Evolutionary conservation across 2,888 invertebrate genomes (phyloP).

Genomic region (Hirtodrosophila cameraria): DNA sequence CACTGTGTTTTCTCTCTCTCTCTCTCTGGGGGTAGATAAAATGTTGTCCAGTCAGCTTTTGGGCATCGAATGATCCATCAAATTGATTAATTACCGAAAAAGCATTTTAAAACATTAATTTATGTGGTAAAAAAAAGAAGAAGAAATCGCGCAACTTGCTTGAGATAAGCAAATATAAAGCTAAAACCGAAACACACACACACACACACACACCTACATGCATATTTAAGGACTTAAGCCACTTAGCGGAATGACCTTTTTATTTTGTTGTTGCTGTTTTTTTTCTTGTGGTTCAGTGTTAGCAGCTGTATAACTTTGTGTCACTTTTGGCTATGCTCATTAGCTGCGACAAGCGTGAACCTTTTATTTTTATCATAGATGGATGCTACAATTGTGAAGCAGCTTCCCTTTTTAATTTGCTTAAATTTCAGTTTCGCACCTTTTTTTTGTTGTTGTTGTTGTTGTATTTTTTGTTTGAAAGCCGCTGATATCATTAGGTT

Average conservation of each 20-base stretch:
- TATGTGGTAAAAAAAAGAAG: conserved; percentile 47
- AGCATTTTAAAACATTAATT: conserved; percentile 72
- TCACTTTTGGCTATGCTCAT: conserved; percentile 64
- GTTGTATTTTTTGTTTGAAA: conserved; percentile 1
- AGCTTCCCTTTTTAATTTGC: conserved; percentile 71
- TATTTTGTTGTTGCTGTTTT: conserved; percentile 5
- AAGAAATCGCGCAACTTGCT: conserved; percentile 29
- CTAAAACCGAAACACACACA: conserved; percentile 8
- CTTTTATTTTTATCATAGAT: conserved; percentile 45
- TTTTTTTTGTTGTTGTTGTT: conserved; percentile 41
- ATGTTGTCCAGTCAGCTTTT: conserved; percentile 40
- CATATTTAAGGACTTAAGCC: conserved; percentile 52
- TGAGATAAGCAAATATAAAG: conserved; percentile 32
- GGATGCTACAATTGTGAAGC: conserved; percentile 40
- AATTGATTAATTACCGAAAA: conserved; percentile 73
- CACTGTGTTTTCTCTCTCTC: not conserved
- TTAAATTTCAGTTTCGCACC: conserved; percentile 78
- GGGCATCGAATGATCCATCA: conserved; percentile 70
- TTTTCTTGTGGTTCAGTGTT: conserved; percentile 31
- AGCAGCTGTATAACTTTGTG: conserved; percentile 59
- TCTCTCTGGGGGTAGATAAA: not conserved
- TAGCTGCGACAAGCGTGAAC: conserved; percentile 62
- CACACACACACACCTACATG: not conserved
- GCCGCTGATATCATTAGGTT: conserved; percentile 70
- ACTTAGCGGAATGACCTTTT: conserved; percentile 54